Evolutionary conservation across 2,797 vertebrate genomes (phyloP), one percentile per base, ranked within the genome.

Genomic region (Chelidonichthys spinosus): DNA sequence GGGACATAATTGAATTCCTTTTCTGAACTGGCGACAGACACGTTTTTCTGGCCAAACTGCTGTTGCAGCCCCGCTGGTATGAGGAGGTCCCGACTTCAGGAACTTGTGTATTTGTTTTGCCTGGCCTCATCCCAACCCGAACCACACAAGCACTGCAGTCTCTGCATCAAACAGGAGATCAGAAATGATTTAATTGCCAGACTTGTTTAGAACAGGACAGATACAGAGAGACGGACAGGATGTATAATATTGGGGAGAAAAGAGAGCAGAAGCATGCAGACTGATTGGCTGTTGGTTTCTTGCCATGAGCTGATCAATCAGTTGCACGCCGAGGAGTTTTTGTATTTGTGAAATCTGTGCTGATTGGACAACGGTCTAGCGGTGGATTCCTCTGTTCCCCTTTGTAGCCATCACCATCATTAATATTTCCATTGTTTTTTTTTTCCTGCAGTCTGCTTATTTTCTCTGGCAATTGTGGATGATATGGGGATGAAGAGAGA

Each of bases 371-470:
- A 17, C 18, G 5, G n/a, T 66, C 61, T 5, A 14, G 17, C 61
- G 17, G 47, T 13, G 40, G 63, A 79, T 72, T 63, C 37, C 11
- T 60, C 56, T 70, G 61, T 64, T 25, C 62, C 66, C 53, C 72
- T 44, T 64, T 83, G 53, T 54, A 66, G 76, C 40, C 64, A 73
- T 59, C 46, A 46, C 64, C 68, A 14, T 81, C 66, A 61, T 82
- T 77, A 63, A 74, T 80, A 78, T 86, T 88, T 83, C 78, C 83
- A 72, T 77, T 80, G 65, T 82, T 79, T 25, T 84, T 63, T 59
- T 60, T 74, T 7, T 3, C 50, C 14, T 49, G 47, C 52, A 40
- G 17, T 70, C 74, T 72, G 66, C 70, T 67, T 66, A 72, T 77
- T 83, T 75, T 68, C 64, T 54, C 60, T 69, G 59, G 62, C 63